Percentiles rank a stretch among this genome's conserved stretches.
phyloP scores from a whole-genome alignment of 2,113 vertebrate species.

The human (Homo sapiens) region GRCh38 chr16:73370001-73370500 shows the following conservation, averaged over 20 bases:
- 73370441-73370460: neutral
- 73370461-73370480: slow-evolving; percentile 4
- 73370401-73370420: slow-evolving; percentile 1
- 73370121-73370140: rapidly evolving
- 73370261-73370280: slow-evolving; percentile 30
- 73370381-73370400: slow-evolving; percentile 56
- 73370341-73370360: neutral
- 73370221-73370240: neutral
- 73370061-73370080: neutral
- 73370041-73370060: slow-evolving; percentile 40
- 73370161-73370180: slow-evolving; percentile 41
- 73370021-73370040: slow-evolving; percentile 61
- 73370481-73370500: slow-evolving; percentile 54
- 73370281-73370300: slow-evolving; percentile 12
- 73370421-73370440: neutral
- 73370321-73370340: neutral
- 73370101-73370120: slow-evolving; percentile 28
- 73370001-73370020: slow-evolving; percentile 47
- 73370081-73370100: slow-evolving; percentile 17
- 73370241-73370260: slow-evolving; percentile 38
- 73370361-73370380: slow-evolving; percentile 25
- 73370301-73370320: slow-evolving; percentile 44
- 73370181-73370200: neutral
- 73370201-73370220: slow-evolving; percentile 35
- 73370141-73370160: neutral